phyloP scores from a whole-genome alignment of 2,113 vertebrate species.

The Cinclus mexicanus region DNA sequence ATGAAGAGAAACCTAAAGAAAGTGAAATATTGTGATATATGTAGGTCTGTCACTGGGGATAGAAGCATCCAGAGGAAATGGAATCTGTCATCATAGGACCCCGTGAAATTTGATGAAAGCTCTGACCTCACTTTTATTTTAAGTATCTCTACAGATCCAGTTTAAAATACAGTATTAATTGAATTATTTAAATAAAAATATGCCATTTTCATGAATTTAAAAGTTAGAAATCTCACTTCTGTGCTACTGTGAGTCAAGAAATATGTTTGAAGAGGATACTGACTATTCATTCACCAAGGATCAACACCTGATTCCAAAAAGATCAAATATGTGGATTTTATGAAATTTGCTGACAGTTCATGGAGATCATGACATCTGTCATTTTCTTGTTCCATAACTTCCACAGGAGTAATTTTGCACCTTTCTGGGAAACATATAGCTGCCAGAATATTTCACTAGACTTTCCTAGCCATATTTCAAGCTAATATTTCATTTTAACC shows the following conservation, averaged over 20 bases:
- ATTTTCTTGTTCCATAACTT: not conserved
- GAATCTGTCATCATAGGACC: not conserved
- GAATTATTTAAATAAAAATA: not conserved
- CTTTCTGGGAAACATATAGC: not conserved
- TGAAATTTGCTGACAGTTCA: not conserved
- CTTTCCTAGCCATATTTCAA: conserved; percentile 4
- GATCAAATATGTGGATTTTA: not conserved
- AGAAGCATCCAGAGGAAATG: not conserved
- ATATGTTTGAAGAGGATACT: not conserved
- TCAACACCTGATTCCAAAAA: not conserved
- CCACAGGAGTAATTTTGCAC: not conserved
- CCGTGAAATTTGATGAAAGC: not conserved
- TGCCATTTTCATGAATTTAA: not conserved
- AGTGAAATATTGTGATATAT: not conserved
- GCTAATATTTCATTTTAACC: conserved; percentile 64
- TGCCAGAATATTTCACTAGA: conserved; percentile 30
- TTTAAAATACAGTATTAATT: not conserved
- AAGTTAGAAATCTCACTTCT: not conserved
- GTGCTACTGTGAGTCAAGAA: not conserved
- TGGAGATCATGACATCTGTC: not conserved
- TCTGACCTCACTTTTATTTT: not conserved
- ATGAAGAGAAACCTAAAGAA: not conserved
- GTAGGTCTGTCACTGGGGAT: not conserved
- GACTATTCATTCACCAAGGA: not conserved
- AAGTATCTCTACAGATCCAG: not conserved